Evolutionary conservation across 2,888 invertebrate genomes (phyloP).

Genomic region (Callinectes sapidus): DNA sequence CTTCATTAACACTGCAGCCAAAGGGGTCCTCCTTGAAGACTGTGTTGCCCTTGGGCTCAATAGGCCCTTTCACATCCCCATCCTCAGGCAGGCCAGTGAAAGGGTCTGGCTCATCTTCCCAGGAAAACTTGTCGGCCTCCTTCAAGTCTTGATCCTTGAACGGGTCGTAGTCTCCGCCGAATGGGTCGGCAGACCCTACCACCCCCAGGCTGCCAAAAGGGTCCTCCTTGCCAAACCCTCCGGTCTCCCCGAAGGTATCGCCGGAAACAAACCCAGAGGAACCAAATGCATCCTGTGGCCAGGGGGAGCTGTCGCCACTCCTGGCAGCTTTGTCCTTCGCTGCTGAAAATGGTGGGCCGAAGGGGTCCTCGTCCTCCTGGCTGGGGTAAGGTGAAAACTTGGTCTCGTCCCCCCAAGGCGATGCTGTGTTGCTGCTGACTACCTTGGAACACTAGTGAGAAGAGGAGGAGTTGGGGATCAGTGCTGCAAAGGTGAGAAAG

Average conservation of each 20-base stretch:
- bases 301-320: conserved; percentile 60
- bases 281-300: conserved; percentile 62
- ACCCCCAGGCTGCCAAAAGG: conserved; percentile 49
- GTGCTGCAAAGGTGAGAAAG: conserved; percentile 67
- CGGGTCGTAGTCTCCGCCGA: conserved; percentile 71
- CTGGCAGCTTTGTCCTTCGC: conserved; percentile 39
- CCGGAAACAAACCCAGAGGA: conserved; percentile 54
- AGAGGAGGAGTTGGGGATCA: conserved; percentile 70
- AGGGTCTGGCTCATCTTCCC: conserved; percentile 72
- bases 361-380: conserved; percentile 55
- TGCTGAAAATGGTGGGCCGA: conserved; percentile 57
- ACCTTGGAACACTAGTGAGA: conserved; percentile 70
- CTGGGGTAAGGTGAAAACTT: conserved; percentile 28
- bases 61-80: conserved; percentile 40
- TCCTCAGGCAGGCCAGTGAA: conserved; percentile 55
- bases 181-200: conserved; percentile 63
- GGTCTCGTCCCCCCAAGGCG: conserved; percentile 67
- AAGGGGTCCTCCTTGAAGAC: conserved; percentile 53
- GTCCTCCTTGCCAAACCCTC: conserved; percentile 54
- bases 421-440: conserved; percentile 59
- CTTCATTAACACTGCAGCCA: conserved; percentile 51
- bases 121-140: conserved; percentile 71
- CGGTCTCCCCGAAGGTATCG: conserved; percentile 57
- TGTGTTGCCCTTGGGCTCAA: conserved; percentile 34
- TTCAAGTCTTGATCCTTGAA: conserved; percentile 69